Percentiles rank a stretch among this genome's conserved stretches.
Evolutionary conservation across 2,888 invertebrate species (phyloP).

Genomic region (Escarpia spicata): DNA sequence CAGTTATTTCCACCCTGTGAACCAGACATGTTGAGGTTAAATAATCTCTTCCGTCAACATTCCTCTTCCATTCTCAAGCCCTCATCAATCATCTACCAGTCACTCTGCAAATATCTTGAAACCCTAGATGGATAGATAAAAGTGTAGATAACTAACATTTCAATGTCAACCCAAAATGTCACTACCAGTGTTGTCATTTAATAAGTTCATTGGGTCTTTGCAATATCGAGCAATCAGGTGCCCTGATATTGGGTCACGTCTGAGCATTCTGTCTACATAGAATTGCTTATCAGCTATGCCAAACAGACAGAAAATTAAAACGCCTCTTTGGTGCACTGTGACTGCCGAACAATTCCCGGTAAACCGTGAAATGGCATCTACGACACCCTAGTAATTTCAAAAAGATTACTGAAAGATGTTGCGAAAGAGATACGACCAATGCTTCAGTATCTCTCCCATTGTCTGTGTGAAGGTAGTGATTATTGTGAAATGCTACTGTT

Average conservation of each 20-base stretch:
- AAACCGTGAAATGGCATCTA: slow-evolving; percentile 1
- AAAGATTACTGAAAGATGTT: not conserved
- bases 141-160: not conserved
- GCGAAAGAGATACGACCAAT: not conserved
- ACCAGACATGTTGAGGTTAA: not conserved
- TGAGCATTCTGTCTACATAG: not conserved
- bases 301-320: not conserved
- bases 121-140: not conserved
- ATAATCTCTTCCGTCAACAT: not conserved
- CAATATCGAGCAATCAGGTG: not conserved
- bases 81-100: not conserved
- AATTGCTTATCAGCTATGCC: not conserved
- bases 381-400: not conserved
- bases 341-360: not conserved
- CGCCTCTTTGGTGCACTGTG: not conserved
- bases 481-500: not conserved
- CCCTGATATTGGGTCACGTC: not conserved
- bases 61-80: not conserved
- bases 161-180: not conserved
- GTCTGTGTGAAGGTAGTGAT: not conserved
- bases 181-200: not conserved
- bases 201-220: not conserved
- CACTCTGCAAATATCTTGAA: not conserved
- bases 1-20: not conserved
- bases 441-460: not conserved